Conservation (phyloP, 2,888 invertebrate species). For the Zhengitettix transpicula region DNA sequence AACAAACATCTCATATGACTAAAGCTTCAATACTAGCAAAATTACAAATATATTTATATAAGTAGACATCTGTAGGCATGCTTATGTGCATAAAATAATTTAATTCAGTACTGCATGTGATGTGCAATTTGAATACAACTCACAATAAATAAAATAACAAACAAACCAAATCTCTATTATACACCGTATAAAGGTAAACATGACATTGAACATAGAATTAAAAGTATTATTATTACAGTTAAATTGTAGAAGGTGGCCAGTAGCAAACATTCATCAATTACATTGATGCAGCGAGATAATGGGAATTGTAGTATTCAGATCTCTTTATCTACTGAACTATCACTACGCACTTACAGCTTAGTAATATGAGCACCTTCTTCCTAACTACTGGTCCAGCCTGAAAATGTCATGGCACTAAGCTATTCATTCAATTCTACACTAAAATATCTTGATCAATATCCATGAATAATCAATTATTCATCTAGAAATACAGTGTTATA, state of each 20-base stretch:
- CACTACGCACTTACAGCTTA: constrained; percentile 2
- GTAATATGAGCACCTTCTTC: constrained; percentile 6
- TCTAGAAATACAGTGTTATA: constrained; percentile 13
- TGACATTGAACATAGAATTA: too few species aligned
- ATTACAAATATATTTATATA: background rate
- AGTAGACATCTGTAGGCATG: background rate
- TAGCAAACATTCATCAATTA: constrained; percentile 6
- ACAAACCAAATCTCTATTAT: background rate
- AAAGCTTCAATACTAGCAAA: background rate
- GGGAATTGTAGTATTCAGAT: constrained; percentile 1
- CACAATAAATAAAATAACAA: background rate
- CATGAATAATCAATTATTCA: constrained; percentile 9
- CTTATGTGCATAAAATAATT: too few species aligned
- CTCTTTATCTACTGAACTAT: background rate
- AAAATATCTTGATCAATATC: constrained; percentile 11
- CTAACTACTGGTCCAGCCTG: constrained; percentile 3
- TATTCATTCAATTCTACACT: constrained; percentile 7
- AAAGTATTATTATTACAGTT: too few species aligned
- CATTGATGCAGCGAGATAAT: constrained; percentile 6
- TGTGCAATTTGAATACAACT: background rate
- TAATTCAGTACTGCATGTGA: too few species aligned
- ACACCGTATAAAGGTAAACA: background rate
- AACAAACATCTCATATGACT: background rate
- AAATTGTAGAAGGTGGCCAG: background rate
- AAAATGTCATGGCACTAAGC: constrained; percentile 10